Evolutionary conservation across 2,888 invertebrate species (phyloP).

Genomic region (Harpagoxenus sublaevis): DNA sequence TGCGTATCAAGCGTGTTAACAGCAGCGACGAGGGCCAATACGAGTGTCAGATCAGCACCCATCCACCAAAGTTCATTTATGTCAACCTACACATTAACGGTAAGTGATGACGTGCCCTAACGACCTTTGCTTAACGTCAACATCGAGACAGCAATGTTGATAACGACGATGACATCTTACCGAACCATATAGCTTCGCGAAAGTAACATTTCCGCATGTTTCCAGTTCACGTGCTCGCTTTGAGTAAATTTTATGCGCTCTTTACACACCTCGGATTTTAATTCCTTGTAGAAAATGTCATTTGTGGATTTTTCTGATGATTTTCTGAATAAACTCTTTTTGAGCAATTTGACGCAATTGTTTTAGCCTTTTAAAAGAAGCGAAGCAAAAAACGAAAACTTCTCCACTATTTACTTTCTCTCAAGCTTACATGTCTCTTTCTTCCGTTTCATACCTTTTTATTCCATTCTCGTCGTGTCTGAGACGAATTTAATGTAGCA

Average conservation of each 20-base stretch:
- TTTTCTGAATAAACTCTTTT: conserved; percentile 16
- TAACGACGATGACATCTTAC: not conserved
- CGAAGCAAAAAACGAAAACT: conserved; percentile 26
- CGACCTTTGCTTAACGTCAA: not conserved
- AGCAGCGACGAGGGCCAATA: conserved; percentile 87
- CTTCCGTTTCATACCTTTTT: conserved; percentile 28
- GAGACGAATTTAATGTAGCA: conserved; percentile 38
- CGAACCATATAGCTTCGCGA: not conserved
- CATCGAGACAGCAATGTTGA: not conserved
- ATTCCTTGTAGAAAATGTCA: not conserved
- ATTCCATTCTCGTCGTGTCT: not conserved
- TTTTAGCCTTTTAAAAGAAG: conserved; percentile 42
- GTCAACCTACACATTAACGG: conserved; percentile 87
- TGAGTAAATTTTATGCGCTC: not conserved
- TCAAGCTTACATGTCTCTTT: conserved; percentile 31
- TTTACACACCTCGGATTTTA: not conserved
- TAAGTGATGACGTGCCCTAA: conserved; percentile 69
- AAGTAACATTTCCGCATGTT: not conserved
- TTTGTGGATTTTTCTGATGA: conserved; percentile 12
- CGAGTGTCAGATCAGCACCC: conserved; percentile 87
- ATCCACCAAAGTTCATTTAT: conserved; percentile 87
- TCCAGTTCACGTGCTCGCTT: not conserved
- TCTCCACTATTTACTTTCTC: conserved; percentile 25
- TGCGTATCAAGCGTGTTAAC: conserved; percentile 87
- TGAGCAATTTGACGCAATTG: conserved; percentile 30